These are phyloP conservation scores for Zapornia atra DNA, from an alignment of 2,113 vertebrate genomes.

Conservation along the genomic window DNA sequence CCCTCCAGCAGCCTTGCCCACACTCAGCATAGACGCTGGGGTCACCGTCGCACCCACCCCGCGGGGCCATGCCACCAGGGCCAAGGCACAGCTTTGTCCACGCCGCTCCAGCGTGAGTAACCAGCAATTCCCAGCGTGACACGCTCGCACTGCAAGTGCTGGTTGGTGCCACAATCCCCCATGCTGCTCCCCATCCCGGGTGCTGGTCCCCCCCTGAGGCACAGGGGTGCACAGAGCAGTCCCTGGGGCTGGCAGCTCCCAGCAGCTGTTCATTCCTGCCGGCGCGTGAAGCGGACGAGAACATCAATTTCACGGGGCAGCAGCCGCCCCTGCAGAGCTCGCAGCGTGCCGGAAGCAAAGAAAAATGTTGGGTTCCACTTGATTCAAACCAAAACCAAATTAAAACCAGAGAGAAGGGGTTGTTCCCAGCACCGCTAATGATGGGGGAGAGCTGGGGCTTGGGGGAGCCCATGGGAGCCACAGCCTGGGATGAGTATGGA, in stretches of 20 bases:
- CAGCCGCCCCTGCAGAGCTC: slow-evolving; percentile 26
- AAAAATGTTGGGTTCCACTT: slow-evolving; percentile 47
- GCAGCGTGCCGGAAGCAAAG: slow-evolving; percentile 11
- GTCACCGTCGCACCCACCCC: fast-evolving
- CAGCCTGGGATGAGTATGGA: not conserved
- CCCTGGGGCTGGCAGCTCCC: not conserved
- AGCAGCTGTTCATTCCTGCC: slow-evolving; percentile 57
- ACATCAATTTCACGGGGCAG: slow-evolving; percentile 70
- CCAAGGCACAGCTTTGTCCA: not conserved
- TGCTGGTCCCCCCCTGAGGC: not conserved
- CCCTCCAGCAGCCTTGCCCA: not conserved
- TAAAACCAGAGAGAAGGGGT: not conserved
- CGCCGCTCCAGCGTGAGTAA: fast-evolving
- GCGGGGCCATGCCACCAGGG: fast-evolving
- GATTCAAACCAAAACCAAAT: slow-evolving; percentile 54
- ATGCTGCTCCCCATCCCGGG: not conserved
- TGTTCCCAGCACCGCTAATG: not conserved
- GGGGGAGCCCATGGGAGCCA: not conserved
- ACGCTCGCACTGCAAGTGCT: fast-evolving
- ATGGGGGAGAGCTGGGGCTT: not conserved
- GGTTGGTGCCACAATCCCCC: fast-evolving
- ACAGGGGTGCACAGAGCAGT: not conserved
- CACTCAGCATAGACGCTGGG: fast-evolving
- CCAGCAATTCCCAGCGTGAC: not conserved
- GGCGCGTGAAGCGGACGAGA: not conserved